Conservation (phyloP, 1,140 invertebrate genomes). For the Drosophila melanica region DNA sequence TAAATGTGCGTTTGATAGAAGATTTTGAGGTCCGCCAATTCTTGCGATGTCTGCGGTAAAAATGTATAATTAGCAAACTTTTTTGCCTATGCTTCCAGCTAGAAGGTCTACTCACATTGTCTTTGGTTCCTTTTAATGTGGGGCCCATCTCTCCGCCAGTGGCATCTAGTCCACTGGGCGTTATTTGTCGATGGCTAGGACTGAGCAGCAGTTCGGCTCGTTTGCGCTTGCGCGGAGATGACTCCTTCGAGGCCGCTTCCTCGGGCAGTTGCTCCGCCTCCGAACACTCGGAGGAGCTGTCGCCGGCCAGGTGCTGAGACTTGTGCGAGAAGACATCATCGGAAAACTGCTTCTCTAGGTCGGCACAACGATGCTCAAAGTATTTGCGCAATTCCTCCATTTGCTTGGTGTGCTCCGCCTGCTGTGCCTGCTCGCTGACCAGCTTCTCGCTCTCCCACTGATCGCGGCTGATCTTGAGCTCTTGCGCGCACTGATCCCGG, state of each 20-base stretch:
- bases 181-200: constrained; percentile 79
- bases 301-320: constrained; percentile 84
- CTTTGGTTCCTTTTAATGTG: constrained; percentile 39
- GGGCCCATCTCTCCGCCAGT: background rate
- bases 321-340: constrained; percentile 89
- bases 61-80: background rate
- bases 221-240: constrained; percentile 70
- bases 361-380: constrained; percentile 90
- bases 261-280: constrained; percentile 72
- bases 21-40: constrained; percentile 65
- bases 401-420: constrained; percentile 88
- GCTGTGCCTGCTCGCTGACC: constrained; percentile 84
- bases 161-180: constrained; percentile 61
- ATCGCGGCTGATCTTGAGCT: constrained; percentile 84
- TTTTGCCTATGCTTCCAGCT: too few relatives aligned
- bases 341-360: constrained; percentile 90
- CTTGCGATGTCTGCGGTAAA: constrained; percentile 36
- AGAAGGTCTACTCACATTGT: constrained; percentile 10
- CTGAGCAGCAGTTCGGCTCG: constrained; percentile 71
- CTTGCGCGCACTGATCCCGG: constrained; percentile 84
- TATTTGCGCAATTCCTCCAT: constrained; percentile 91
- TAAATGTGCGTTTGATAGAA: constrained; percentile 79
- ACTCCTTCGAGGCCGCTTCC: constrained; percentile 60
- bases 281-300: constrained; percentile 75
- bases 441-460: constrained; percentile 75